Conservation (phyloP, 2,888 invertebrate genomes). For the Ochropleura plecta region DNA sequence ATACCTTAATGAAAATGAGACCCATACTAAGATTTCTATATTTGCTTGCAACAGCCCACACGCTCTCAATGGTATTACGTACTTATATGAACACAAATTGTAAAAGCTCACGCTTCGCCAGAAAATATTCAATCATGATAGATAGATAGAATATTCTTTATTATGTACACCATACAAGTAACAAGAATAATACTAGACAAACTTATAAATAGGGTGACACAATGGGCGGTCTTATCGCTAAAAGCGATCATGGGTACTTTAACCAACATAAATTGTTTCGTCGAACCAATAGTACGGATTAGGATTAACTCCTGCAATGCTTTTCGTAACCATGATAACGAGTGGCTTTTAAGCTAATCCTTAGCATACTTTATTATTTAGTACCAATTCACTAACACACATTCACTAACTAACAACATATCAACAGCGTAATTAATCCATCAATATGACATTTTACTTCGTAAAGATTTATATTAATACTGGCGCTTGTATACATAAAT, state of each 20-base stretch:
- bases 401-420: background rate
- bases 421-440: background rate
- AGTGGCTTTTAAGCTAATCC: background rate
- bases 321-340: background rate
- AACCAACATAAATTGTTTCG: too few species aligned
- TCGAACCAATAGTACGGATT: background rate
- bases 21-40: background rate
- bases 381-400: background rate
- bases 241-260: background rate
- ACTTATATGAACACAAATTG: background rate
- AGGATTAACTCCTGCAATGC: background rate
- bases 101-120: background rate
- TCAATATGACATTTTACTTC: conserved; percentile 20
- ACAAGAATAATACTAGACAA: too few species aligned
- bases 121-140: background rate
- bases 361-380: background rate
- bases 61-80: background rate
- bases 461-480: background rate
- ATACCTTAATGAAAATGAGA: conserved; percentile 5
- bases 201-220: too few species aligned
- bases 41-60: background rate
- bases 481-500: conserved; percentile 1
- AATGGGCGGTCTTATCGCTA: too few species aligned
- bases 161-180: too few species aligned
- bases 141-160: too few species aligned